These are phyloP conservation scores for Lithophane socia DNA, from an alignment of 2,888 invertebrate genomes.

Conservation along the genomic window DNA sequence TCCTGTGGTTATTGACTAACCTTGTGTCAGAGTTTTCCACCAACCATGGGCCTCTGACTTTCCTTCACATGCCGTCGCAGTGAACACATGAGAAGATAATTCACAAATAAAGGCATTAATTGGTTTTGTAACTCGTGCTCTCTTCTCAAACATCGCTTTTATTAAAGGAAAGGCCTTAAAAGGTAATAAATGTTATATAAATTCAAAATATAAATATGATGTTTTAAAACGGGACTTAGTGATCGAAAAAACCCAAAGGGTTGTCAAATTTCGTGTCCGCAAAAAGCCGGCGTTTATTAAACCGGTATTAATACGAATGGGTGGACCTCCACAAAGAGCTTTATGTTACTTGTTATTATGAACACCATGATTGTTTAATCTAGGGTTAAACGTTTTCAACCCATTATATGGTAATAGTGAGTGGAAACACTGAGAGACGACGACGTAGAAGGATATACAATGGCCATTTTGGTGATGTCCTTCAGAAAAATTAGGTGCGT, in stretches of 20 bases:
- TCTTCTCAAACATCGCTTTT: constrained; percentile 10
- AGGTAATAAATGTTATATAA: constrained; percentile 28
- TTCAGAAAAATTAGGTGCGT: background rate
- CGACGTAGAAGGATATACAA: background rate
- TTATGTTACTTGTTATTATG: constrained; percentile 27
- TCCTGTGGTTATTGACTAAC: too few relatives aligned
- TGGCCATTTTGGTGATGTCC: background rate
- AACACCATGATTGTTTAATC: constrained; percentile 24
- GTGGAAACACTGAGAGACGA: background rate
- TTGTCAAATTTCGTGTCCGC: constrained; percentile 43
- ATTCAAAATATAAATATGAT: constrained; percentile 25
- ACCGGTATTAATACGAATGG: constrained; percentile 53
- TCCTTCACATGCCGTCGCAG: too few relatives aligned
- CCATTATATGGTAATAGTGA: constrained; percentile 19
- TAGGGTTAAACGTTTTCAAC: constrained; percentile 6
- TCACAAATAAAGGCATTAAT: constrained; percentile 15
- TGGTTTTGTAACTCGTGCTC: constrained; percentile 6
- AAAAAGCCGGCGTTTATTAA: constrained; percentile 53
- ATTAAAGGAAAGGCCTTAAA: constrained; percentile 13
- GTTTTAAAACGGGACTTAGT: constrained; percentile 38
- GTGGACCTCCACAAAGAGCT: constrained; percentile 26
- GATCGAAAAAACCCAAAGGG: constrained; percentile 40
- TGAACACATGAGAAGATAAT: background rate
- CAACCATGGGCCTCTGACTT: too few relatives aligned
- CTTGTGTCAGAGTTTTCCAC: too few relatives aligned